Evolutionary conservation across 2,113 vertebrate species (phyloP).

Genomic region (Chaenocephalus aceratus): DNA sequence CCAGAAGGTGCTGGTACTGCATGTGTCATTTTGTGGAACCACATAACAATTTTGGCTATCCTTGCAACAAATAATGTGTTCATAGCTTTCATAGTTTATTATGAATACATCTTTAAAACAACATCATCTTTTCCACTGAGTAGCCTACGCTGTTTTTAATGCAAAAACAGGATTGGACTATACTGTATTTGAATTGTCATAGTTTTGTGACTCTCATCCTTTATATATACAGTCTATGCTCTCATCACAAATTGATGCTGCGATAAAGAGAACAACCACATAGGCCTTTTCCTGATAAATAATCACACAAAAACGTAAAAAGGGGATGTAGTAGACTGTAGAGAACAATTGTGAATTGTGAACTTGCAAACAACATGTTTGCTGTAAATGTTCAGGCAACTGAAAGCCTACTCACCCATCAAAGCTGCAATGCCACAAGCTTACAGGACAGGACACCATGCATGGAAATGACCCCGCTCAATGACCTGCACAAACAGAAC

Average conservation of each 20-base stretch:
- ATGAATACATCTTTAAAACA: neutral
- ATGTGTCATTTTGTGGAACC: constrained; percentile 10
- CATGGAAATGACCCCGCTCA: neutral
- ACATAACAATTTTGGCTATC: constrained; percentile 39
- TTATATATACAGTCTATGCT: neutral
- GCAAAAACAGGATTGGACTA: neutral
- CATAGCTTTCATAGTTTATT: constrained; percentile 9
- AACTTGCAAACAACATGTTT: neutral
- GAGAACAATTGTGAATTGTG: too few species aligned
- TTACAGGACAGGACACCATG: neutral
- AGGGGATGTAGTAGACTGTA: neutral
- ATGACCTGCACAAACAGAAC: too few species aligned
- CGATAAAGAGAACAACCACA: neutral
- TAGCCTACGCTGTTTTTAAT: neutral
- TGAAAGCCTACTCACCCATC: neutral
- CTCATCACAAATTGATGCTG: neutral
- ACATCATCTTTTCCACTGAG: neutral
- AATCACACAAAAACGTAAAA: neutral
- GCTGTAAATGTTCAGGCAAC: neutral
- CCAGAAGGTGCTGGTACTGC: constrained; percentile 50
- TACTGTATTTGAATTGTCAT: neutral
- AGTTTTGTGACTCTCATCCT: neutral
- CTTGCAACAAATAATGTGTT: neutral
- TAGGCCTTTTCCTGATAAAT: neutral
- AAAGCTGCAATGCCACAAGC: neutral